phyloP scores from a whole-genome alignment of 2,113 vertebrate genomes.

The Glaucidium brasilianum region DNA sequence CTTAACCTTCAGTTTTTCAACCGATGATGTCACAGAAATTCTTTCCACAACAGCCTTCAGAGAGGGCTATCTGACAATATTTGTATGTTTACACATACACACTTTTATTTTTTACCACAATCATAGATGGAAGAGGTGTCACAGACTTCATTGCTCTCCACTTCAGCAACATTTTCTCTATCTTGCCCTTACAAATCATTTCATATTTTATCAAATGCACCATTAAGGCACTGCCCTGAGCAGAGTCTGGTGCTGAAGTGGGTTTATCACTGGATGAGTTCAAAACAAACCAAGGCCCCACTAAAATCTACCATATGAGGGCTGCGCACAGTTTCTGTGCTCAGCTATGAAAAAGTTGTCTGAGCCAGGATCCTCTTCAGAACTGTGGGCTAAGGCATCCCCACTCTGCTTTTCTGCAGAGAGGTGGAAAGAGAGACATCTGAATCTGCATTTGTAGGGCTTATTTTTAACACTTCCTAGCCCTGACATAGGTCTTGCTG shows the following conservation, averaged over 20 bases:
- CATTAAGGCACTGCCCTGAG: background rate
- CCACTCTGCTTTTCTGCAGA: background rate
- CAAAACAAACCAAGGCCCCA: background rate
- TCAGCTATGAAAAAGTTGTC: background rate
- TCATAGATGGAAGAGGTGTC: background rate
- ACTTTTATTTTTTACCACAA: background rate
- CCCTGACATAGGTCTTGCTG: fast-evolving
- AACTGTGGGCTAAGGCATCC: background rate
- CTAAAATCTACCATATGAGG: background rate
- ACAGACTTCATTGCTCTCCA: background rate
- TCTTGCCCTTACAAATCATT: background rate
- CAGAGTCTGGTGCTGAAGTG: background rate
- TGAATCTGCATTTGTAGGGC: background rate
- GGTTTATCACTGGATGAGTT: background rate
- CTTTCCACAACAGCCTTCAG: background rate
- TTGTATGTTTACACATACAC: background rate
- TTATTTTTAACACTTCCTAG: background rate
- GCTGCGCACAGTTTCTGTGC: background rate
- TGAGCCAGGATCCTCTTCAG: background rate
- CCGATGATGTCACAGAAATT: background rate
- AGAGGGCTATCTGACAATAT: background rate
- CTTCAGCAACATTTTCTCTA: background rate
- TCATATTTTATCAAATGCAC: background rate
- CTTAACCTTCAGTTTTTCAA: background rate
- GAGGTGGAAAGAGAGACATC: background rate